Evolutionary conservation across 2,888 invertebrate species (phyloP).

Genomic region (Iphiclides podalirius): DNA sequence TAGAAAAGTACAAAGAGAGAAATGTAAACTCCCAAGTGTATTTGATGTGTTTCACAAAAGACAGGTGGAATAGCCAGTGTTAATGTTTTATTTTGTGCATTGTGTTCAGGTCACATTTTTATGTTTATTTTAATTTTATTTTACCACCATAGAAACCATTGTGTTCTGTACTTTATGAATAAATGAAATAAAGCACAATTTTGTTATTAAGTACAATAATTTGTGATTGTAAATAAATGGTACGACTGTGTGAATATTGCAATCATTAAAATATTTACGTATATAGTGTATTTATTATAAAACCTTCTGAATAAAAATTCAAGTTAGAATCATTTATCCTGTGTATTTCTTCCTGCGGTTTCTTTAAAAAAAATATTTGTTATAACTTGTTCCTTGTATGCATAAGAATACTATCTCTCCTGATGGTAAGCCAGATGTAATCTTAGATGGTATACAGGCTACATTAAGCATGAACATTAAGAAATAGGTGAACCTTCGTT

Average conservation of each 20-base stretch:
- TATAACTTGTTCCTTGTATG: no score
- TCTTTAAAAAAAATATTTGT: no score
- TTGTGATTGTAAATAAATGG: slow-evolving; percentile 71
- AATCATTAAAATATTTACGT: slow-evolving; percentile 77
- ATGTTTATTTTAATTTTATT: slow-evolving; percentile 34
- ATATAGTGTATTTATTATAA: slow-evolving; percentile 37
- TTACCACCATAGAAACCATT: slow-evolving; percentile 41
- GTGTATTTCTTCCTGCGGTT: no score
- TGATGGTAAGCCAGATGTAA: no score
- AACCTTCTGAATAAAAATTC: no score
- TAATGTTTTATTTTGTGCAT: slow-evolving; percentile 37
- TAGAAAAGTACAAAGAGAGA: slow-evolving; percentile 57
- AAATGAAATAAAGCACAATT: slow-evolving; percentile 67
- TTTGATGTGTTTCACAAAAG: slow-evolving; percentile 41
- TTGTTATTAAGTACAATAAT: slow-evolving; percentile 67
- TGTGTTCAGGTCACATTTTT: slow-evolving; percentile 50
- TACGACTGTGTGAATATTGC: slow-evolving; percentile 75
- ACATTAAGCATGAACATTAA: no score
- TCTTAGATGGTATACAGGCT: no score
- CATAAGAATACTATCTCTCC: no score
- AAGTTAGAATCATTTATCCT: no score
- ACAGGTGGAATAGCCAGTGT: slow-evolving; percentile 35
- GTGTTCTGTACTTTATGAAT: slow-evolving; percentile 39
- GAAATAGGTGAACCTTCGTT: no score
- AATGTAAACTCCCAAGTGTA: slow-evolving; percentile 27